Evolutionary conservation across 2,888 invertebrate genomes (phyloP).

Genomic region (Antheraea yamamai): DNA sequence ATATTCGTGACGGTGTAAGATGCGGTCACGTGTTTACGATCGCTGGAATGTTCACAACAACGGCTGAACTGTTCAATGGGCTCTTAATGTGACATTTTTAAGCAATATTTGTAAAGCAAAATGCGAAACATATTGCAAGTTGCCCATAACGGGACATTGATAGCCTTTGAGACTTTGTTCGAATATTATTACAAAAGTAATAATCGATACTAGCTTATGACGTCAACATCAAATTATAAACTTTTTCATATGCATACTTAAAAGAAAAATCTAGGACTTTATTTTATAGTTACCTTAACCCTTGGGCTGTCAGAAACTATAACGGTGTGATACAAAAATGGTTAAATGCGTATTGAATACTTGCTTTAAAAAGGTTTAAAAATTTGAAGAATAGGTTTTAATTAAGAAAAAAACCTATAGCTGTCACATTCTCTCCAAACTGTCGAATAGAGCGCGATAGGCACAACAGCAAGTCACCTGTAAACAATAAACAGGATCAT

Average conservation of each 20-base stretch:
- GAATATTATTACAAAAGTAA: not conserved
- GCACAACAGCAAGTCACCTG: no score
- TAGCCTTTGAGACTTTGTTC: not conserved
- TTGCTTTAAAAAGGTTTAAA: no score
- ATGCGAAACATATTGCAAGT: constrained; percentile 22
- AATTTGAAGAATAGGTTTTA: no score
- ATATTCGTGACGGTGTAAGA: constrained; percentile 37
- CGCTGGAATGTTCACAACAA: constrained; percentile 44
- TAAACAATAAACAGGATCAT: no score
- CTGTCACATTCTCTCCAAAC: no score
- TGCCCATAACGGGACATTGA: constrained; percentile 13
- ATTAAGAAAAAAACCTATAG: no score
- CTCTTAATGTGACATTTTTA: constrained; percentile 41
- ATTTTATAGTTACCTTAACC: no score
- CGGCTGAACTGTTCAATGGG: constrained; percentile 30
- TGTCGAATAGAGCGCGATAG: no score
- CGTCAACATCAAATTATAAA: not conserved
- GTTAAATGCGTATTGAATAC: no score
- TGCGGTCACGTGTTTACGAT: constrained; percentile 23
- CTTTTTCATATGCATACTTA: not conserved
- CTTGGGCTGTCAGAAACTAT: no score
- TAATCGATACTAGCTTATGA: not conserved
- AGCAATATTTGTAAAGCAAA: constrained; percentile 38
- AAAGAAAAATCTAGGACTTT: not conserved
- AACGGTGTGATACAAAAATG: no score